Base-by-base conservation (phyloP, 2,797 vertebrate genomes). In the Luscinia luscinia region DNA sequence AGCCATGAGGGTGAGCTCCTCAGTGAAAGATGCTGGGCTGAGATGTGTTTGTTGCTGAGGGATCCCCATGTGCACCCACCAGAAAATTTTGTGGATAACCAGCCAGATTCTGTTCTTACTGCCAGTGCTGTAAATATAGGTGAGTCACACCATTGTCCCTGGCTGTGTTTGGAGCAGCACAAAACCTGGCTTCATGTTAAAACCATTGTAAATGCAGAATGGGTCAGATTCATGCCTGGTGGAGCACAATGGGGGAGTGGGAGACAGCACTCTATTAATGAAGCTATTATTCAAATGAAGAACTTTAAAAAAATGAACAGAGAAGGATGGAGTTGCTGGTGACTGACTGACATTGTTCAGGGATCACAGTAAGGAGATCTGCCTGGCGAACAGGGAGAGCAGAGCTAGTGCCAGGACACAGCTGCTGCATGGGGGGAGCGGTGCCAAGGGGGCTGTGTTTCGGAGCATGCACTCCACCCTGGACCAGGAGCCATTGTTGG, bases 401-500 rank as follows among this genome's bases (percentile, higher is more conserved):
- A 97, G 73, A 32, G 97, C n/a, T 3, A 95, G 66, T 45, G 67
- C 90, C 38, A 98, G 80, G 11, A 49, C 16, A 2, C 82, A 96
- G 90, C 75, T 83, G 94, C 95, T 67, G 26, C 83, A 13, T 0
- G 17, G 63, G 40, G 6, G 48, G 21, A 32, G 82, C 9, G 0
- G 59, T 58, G 92, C 75, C 32, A 48, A 72, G 67, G 66, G 36
- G 45, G 94, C 94, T 28, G 73, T 96, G 83, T 93, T 95, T 32
- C 57, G 98, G 84, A 99, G 96, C 97, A 99, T 98, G 91, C 97
- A 98, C 84, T 98, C 96, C 72, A 99, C 99, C 75, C 98, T 97
- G 84, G 98, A 98, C 99, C 99, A 99, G 77, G 99, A 99, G 45
- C 99, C 99, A 5, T 99, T 99, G 96, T 99, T 99, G 84, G 99